Evolutionary conservation across 2,797 vertebrate species (phyloP), one percentile per base, ranked within the genome.

Genomic region (Enteromius thamalakanensis): DNA sequence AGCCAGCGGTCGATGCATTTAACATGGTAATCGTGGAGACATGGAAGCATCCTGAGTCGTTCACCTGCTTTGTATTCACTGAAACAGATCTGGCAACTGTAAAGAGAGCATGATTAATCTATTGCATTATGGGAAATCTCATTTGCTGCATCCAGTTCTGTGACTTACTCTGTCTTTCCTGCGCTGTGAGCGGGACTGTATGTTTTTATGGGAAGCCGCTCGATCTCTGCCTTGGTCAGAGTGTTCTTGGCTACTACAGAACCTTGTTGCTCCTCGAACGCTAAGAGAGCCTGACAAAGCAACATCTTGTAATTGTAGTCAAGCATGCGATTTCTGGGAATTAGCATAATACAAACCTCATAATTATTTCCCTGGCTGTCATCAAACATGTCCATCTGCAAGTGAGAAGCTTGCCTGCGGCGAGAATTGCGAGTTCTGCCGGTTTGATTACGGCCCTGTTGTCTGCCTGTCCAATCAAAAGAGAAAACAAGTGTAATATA

Each of bases 1-100:
- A 96, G 80, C 95, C 95, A 95, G 1, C 87, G 91, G 89, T 96
- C 95, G 2, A 96, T 95, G 26, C 95, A 96, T 10, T 89, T 87
- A 1, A 93, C 90, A 6, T 96, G 95, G 90, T 96, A 96, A 92
- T 94, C 93, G 85, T 96, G 95, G 88, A 96, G 94, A 90, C 95
- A 96, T 0, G 95, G 91, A 81, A 96, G 74, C 58, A 95, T 94
- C 90, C 95, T 89, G 55, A 95, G 90, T 86, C 92, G 90, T 58
- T 96, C 95, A 0, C 92, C 91, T 0, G 91, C 83, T 0, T 65
- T 34, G 86, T 96, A 96, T 83, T 94, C 90, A 21, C 91, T 93
- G 89, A 91, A 95, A 89, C 95, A 96, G 89, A 96, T 95, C 85
- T 94, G 94, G 88, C 95, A 95, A 76, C 95, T 95, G 90, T 26